Conservation (phyloP, 2,888 invertebrate species). For the Hetaerina titia region DNA sequence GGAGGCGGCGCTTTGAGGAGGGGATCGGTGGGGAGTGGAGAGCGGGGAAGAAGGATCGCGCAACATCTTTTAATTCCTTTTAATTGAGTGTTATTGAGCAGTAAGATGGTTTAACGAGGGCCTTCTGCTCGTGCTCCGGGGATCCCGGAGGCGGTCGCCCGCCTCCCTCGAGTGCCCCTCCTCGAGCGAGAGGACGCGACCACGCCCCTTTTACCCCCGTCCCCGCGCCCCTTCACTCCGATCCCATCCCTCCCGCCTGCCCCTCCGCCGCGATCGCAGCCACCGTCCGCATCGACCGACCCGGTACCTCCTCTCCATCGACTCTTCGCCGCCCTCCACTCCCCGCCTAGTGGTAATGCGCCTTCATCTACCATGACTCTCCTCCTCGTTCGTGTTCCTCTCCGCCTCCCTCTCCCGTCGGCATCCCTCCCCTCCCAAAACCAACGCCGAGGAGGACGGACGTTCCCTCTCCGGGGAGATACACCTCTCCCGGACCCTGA, state of each 20-base stretch:
- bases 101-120: constrained; percentile 22
- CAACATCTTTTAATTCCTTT: constrained; percentile 45
- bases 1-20: too few relatives aligned
- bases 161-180: neutral
- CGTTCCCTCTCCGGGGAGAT: too few relatives aligned
- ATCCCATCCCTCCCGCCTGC: neutral
- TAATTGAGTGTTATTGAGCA: constrained; percentile 49
- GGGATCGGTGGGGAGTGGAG: neutral
- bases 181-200: neutral
- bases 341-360: too few relatives aligned
- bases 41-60: neutral
- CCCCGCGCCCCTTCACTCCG: neutral
- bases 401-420: too few relatives aligned
- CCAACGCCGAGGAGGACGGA: too few relatives aligned
- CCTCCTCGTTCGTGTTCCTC: too few relatives aligned
- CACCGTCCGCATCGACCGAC: neutral
- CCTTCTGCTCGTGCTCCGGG: neutral
- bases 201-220: neutral
- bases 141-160: neutral
- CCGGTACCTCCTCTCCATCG: too few relatives aligned
- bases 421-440: too few relatives aligned
- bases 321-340: too few relatives aligned
- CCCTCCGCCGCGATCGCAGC: neutral
- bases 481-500: too few relatives aligned
- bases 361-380: too few relatives aligned